Evolutionary conservation across 2,888 invertebrate species (phyloP).

Genomic region (Drosophila leonis): DNA sequence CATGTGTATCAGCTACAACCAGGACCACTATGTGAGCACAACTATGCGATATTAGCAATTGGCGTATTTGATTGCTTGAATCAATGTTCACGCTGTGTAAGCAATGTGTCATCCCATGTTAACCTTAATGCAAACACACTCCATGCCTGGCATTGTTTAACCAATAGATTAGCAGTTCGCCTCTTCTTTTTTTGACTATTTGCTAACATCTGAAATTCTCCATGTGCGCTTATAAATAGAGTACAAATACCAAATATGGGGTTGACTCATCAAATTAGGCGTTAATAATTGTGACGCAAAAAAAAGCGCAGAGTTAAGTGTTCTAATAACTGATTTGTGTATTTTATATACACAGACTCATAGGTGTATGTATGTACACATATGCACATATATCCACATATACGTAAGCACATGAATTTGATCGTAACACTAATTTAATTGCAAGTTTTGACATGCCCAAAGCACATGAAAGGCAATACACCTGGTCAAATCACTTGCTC

Average conservation of each 20-base stretch:
- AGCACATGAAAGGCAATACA: conserved; percentile 17
- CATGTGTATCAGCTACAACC: neutral
- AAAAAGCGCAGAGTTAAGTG: conserved; percentile 10
- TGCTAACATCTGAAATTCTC: neutral
- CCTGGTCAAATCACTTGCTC: neutral
- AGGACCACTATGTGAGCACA: neutral
- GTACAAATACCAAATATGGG: conserved; percentile 6
- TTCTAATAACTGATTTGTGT: conserved; percentile 4
- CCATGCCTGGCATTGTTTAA: conserved; percentile 17
- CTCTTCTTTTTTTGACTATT: neutral
- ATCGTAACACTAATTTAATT: conserved; percentile 5
- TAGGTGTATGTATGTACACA: neutral
- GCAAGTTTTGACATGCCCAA: neutral
- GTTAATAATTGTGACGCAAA: conserved; percentile 10
- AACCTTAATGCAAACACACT: conserved; percentile 3
- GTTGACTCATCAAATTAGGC: conserved; percentile 33
- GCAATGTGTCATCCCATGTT: conserved; percentile 7
- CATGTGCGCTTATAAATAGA: conserved; percentile 30
- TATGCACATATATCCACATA: neutral
- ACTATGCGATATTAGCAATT: neutral
- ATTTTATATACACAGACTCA: neutral
- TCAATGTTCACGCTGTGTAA: neutral
- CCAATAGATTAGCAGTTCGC: conserved; percentile 28
- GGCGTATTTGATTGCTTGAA: neutral
- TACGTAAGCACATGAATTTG: neutral